Percentiles rank a stretch among this genome's conserved stretches.
phyloP scores from a whole-genome alignment of 2,113 vertebrate species.

The Plotosus lineatus region DNA sequence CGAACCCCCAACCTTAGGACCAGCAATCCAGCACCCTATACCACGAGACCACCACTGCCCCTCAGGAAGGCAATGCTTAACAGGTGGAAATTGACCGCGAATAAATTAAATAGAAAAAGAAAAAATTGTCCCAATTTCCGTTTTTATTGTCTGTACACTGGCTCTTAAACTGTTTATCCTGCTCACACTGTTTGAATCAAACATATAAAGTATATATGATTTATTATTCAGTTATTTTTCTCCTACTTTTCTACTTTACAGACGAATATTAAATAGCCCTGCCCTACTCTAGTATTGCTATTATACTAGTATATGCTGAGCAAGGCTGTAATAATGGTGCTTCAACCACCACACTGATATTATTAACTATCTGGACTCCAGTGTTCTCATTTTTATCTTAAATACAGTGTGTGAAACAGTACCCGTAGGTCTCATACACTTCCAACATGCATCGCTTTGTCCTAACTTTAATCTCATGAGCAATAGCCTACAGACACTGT shows the following conservation, averaged over 20 bases:
- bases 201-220: too few relatives aligned
- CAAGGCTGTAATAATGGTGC: not conserved
- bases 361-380: not conserved
- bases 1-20: too few relatives aligned
- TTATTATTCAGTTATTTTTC: not conserved
- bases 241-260: not conserved
- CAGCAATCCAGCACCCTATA: too few relatives aligned
- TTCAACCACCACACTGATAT: not conserved
- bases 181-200: not conserved
- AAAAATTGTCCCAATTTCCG: not conserved
- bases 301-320: not conserved
- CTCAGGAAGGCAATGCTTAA: too few relatives aligned
- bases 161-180: not conserved
- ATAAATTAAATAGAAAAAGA: too few relatives aligned
- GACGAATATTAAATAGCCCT: not conserved
- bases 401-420: constrained; percentile 3
- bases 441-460: not conserved
- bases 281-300: not conserved
- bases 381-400: not conserved
- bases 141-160: not conserved
- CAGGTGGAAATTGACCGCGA: too few relatives aligned
- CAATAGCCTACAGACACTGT: not conserved
- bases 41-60: too few relatives aligned
- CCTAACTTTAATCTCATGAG: constrained; percentile 16
- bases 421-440: not conserved